These are phyloP conservation scores for Flexamia atlantica DNA, from an alignment of 2,888 invertebrate genomes.

Conservation along the genomic window DNA sequence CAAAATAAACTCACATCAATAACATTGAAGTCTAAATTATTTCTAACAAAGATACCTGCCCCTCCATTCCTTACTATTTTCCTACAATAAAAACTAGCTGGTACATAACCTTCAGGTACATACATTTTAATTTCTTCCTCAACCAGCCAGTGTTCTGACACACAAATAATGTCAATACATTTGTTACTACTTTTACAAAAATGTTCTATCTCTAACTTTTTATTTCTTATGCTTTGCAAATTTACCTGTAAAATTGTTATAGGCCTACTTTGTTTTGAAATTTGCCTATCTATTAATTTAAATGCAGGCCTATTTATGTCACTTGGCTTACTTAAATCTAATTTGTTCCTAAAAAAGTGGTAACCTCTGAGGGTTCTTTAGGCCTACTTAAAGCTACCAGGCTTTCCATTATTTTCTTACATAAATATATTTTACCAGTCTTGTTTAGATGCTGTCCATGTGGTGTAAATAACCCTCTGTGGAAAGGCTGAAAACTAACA, in stretches of 20 bases:
- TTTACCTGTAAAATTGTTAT: conserved; percentile 7
- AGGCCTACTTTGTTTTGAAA: neutral
- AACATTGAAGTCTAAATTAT: neutral
- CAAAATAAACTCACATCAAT: neutral
- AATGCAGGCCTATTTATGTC: neutral
- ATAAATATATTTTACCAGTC: neutral
- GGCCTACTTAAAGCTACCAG: neutral
- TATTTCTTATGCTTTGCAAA: conserved; percentile 15
- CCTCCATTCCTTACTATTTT: conserved; percentile 33
- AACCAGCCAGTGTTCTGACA: conserved; percentile 17
- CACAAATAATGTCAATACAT: conserved; percentile 24
- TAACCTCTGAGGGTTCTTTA: neutral
- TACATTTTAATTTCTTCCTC: neutral
- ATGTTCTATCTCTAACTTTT: neutral
- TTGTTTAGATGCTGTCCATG: neutral
- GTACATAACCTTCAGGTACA: conserved; percentile 15
- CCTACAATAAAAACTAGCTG: conserved; percentile 23
- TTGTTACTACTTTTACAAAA: neutral
- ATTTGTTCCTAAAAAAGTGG: neutral
- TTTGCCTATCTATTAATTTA: neutral
- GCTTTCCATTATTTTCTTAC: neutral
- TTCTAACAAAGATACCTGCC: conserved; percentile 31
- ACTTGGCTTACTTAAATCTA: neutral
- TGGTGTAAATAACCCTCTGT: neutral
- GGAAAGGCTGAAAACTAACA: neutral